Conservation (phyloP, 92 coral and sea anemone species). For the Phenganax stokvisi region DNA sequence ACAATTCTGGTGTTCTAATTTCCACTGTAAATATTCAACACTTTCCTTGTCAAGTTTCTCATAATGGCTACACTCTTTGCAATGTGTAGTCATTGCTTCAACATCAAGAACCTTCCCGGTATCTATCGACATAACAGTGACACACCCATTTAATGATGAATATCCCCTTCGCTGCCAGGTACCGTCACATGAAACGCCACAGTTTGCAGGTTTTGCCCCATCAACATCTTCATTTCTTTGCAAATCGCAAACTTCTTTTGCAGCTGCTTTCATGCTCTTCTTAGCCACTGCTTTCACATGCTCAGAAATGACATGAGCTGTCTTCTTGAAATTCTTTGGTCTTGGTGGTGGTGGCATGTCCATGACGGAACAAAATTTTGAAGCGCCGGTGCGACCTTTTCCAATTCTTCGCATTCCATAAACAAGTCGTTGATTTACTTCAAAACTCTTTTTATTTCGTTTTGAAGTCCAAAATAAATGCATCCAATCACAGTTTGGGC, state of each 20-base stretch:
- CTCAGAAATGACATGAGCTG: neutral
- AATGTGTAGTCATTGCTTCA: neutral
- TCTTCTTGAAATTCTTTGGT: neutral
- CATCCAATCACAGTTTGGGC: neutral
- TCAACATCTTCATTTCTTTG: neutral
- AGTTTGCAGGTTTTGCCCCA: neutral
- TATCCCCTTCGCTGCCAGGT: neutral
- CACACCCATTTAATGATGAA: neutral
- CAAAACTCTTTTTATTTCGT: neutral
- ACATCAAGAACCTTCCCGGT: neutral
- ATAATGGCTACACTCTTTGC: slow-evolving; percentile 29
- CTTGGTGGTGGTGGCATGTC: neutral
- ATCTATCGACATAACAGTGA: neutral
- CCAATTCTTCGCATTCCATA: slow-evolving; percentile 17
- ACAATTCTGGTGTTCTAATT: slow-evolving; percentile 46
- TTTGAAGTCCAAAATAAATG: neutral
- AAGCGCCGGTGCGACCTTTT: neutral
- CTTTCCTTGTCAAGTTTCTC: slow-evolving; percentile 41
- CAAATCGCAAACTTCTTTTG: neutral
- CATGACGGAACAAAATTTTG: neutral
- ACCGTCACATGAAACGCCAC: neutral
- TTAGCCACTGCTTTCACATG: neutral
- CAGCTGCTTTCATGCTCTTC: slow-evolving; percentile 4
- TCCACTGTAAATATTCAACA: slow-evolving; percentile 44
- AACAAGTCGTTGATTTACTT: neutral